Evolutionary conservation across 2,113 vertebrate species (phyloP).

Genomic region (Microcebus ravelobensis): DNA sequence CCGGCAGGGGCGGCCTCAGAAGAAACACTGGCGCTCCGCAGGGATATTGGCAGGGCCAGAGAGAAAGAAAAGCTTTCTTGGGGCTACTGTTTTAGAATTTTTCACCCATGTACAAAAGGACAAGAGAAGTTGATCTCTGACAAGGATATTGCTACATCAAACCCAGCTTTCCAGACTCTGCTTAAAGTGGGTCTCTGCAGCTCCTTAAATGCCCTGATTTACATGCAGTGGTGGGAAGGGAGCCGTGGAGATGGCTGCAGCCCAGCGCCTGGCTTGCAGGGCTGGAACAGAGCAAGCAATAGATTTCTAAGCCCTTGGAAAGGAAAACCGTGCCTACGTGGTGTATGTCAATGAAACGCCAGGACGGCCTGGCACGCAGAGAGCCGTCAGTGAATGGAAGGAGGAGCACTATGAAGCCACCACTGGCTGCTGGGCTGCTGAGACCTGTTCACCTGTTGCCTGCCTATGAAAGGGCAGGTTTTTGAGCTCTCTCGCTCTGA

Average conservation of each 20-base stretch:
- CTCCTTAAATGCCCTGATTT: conserved; percentile 40
- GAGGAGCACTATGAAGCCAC: neutral
- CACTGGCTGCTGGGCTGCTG: accelerated
- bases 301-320: neutral
- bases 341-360: neutral
- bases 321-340: neutral
- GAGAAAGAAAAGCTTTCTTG: conserved; percentile 5
- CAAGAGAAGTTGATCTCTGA: neutral
- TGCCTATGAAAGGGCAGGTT: neutral
- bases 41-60: neutral
- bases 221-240: neutral
- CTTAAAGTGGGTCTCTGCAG: neutral
- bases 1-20: neutral
- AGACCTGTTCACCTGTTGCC: neutral
- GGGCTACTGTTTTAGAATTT: neutral
- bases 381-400: neutral
- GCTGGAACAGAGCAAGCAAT: neutral
- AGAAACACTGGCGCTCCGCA: neutral
- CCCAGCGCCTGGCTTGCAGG: neutral
- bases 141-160: neutral
- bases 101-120: neutral
- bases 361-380: neutral
- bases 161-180: neutral
- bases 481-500: neutral
- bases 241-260: neutral